Base-by-base conservation (phyloP, 2,888 invertebrate species). In the Drosophila stalkeri region DNA sequence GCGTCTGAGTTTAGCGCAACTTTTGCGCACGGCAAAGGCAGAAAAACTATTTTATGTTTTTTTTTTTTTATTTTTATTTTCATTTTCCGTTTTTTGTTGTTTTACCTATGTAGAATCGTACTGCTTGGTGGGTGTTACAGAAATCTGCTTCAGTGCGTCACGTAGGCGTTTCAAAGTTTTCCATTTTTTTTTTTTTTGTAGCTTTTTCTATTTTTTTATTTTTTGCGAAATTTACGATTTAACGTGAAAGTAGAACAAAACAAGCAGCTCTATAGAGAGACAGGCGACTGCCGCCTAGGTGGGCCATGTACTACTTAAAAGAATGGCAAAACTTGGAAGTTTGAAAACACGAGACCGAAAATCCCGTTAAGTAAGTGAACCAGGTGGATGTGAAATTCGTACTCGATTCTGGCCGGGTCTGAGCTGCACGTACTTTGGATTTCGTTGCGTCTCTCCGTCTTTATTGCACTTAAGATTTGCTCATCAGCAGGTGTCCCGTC, bases 81-180 rank as follows among this genome's bases (percentile, higher is more conserved):
- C n/a, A 27, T 55, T 37, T 62, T 14, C 43, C 31, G 47, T 65
- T 20, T 57, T 44, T 49, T 49, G 49, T 65, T 46, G 49, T 54
- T 67, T 33, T 62, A 72, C 65, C 55, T 69, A 67, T 57, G 61
- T 74, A 52, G 56, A 60, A 55, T n/a, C 59, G 59, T 56, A 69
- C 35, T 59, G 43, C 79, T 79, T 35, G 57, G 46, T 52, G 57
- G 67, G 49, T 64, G 56, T 71, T 69, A 64, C 55, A 72, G 73
- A 87, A 87, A 86, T 89, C 86, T 86, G 81, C 86, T 82, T 77
- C 87, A 84, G 87, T 90, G 83, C 88, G 86, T 91, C 91, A 91
- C 91, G 91, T 91, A 91, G 91, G 91, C 90, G 89, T 89, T 90
- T 86, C 81, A 87, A 90, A 91, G 77, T 86, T 90, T 81, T 75